Conservation (phyloP, 2,113 vertebrate genomes). For the Hepsetus odoe region DNA sequence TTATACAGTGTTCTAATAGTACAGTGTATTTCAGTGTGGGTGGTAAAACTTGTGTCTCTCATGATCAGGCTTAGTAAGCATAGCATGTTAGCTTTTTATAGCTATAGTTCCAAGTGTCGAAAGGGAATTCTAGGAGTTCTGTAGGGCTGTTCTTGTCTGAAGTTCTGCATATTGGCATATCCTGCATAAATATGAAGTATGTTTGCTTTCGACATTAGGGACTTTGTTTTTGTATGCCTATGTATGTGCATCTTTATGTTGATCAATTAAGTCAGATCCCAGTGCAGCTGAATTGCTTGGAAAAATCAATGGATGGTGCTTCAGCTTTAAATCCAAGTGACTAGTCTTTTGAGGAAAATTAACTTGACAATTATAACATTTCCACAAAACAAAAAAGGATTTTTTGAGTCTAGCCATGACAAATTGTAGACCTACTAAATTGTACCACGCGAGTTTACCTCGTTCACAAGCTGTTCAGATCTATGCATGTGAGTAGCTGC, state of each 20-base stretch:
- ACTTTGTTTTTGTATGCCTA: slow-evolving; percentile 3
- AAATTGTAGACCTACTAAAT: slow-evolving; percentile 16
- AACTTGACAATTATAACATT: background rate
- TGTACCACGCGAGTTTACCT: slow-evolving; percentile 31
- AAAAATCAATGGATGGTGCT: background rate
- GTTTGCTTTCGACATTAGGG: slow-evolving; percentile 46
- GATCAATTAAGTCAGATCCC: background rate
- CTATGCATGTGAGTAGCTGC: slow-evolving; percentile 14
- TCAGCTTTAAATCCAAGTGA: background rate
- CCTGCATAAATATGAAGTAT: slow-evolving; percentile 64
- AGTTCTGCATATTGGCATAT: slow-evolving; percentile 62
- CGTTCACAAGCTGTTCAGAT: slow-evolving; percentile 39
- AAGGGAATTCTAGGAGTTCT: slow-evolving; percentile 38
- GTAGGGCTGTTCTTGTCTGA: slow-evolving; percentile 59
- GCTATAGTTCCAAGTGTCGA: slow-evolving; percentile 19
- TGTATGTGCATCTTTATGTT: background rate
- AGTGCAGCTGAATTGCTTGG: background rate
- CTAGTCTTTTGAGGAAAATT: background rate
- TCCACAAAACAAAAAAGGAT: background rate
- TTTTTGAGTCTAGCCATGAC: background rate
- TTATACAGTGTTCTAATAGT: background rate
- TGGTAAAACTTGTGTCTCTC: background rate
- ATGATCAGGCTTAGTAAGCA: background rate
- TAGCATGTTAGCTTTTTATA: slow-evolving; percentile 12
- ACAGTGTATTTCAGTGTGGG: background rate